Evolutionary conservation across 2,888 invertebrate species (phyloP).

Genomic region (Amaurobius ferox): DNA sequence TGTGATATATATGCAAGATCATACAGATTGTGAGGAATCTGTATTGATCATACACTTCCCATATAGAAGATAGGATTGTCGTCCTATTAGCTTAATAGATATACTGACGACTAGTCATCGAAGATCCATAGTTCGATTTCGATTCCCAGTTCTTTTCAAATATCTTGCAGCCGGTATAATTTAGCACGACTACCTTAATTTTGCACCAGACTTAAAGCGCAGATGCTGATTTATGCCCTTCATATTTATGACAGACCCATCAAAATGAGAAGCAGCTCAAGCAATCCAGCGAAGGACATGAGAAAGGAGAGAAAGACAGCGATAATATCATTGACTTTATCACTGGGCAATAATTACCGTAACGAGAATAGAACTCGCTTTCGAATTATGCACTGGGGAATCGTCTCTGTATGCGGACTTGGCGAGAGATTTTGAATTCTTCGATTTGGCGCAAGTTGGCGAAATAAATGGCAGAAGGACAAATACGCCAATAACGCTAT

Average conservation of each 20-base stretch:
- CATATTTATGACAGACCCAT: conserved; percentile 47
- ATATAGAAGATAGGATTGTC: too few relatives aligned
- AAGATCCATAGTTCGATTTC: too few relatives aligned
- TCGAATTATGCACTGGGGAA: conserved; percentile 72
- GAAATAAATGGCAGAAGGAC: background rate
- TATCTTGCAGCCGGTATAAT: too few relatives aligned
- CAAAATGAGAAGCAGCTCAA: conserved; percentile 33
- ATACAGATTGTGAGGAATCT: too few relatives aligned
- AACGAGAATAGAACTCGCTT: conserved; percentile 66
- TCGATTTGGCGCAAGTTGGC: background rate
- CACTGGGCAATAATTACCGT: conserved; percentile 72
- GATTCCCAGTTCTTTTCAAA: too few relatives aligned
- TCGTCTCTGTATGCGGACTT: conserved; percentile 66
- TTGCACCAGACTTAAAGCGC: conserved; percentile 23
- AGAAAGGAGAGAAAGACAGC: conserved; percentile 13
- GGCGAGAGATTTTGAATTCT: conserved; percentile 63
- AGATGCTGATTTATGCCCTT: conserved; percentile 32
- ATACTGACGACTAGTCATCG: too few relatives aligned
- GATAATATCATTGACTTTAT: conserved; percentile 69
- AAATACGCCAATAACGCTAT: background rate
- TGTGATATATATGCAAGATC: too few relatives aligned
- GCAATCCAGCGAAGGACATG: background rate
- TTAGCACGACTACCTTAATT: too few relatives aligned
- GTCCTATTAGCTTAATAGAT: too few relatives aligned
- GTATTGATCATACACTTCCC: too few relatives aligned